Evolutionary conservation across 92 coral and sea anemone genomes (phyloP), one percentile per base, ranked within the genome.

Genomic region (Micromussa lordhowensis): DNA sequence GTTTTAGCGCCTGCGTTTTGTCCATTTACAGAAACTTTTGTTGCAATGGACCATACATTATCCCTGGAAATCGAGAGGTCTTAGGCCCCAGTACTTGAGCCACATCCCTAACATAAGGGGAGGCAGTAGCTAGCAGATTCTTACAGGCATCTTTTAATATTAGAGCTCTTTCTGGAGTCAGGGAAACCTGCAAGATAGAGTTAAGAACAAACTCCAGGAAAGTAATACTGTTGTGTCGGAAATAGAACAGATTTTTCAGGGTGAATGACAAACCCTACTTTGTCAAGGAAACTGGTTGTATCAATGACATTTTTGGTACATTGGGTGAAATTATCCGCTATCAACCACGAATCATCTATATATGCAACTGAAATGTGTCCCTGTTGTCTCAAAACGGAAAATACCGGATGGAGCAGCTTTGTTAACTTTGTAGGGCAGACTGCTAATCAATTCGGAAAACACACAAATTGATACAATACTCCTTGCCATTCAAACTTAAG

Each of bases 141-240:
- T 3, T 44, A 75, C 87, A 80, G 68, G 94, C 94, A 64, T 26
- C 51, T 82, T 90, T 90, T 53, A 87, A 26, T 70, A 87, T 91
- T 5, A 83, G 84, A 44, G 88, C 91, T 44, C 71, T 77, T 22
- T 91, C 94, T 3, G 66, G 49, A 68, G 94, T 88, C 54, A 91
- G 88, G 82, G 21, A n/a, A 5, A 93, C 68, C n/a, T 40, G 54
- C 91, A 90, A 76, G 21, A 48, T 66, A 18, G 95, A 87, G 78
- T 91, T 75, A 26, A 91, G 38, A 55, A 91, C 75, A 83, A 93
- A 90, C n/a, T 94, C 94, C 88, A 93, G 74, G 83, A 87, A 87
- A 58, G 83, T 63, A 34, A 93, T 78, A 17, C 31, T 75, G n/a
- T 54, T 93, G 95, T 21, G 93, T 82, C 15, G 92, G 95, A 31